These are phyloP conservation scores for Saxidomus purpurata DNA, from an alignment of 1,140 invertebrate species.

Conservation along the genomic window DNA sequence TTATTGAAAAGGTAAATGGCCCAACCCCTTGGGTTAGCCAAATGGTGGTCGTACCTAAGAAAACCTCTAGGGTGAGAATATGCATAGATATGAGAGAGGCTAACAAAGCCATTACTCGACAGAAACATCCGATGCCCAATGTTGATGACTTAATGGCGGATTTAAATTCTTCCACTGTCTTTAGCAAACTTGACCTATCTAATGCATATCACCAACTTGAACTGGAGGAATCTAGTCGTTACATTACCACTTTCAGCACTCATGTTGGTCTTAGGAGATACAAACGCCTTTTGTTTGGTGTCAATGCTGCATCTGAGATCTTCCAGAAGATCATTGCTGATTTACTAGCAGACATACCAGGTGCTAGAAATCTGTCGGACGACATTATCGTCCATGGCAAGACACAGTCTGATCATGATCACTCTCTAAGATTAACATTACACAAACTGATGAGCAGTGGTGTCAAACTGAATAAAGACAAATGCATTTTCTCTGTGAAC, in stretches of 20 bases:
- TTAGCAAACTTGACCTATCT: conserved; percentile 75
- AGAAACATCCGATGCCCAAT: conserved; percentile 76
- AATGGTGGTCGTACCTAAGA: conserved; percentile 76
- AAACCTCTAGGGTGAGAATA: conserved; percentile 68
- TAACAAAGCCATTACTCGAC: conserved; percentile 73
- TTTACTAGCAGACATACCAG: conserved; percentile 62
- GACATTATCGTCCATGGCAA: conserved; percentile 65
- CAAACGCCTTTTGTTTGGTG: conserved; percentile 75
- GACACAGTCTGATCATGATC: conserved; percentile 57
- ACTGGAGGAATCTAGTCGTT: conserved; percentile 72
- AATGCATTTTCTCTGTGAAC: conserved; percentile 62
- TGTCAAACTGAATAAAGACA: conserved; percentile 67
- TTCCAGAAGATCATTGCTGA: conserved; percentile 63
- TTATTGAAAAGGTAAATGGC: conserved; percentile 77
- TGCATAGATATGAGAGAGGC: conserved; percentile 77
- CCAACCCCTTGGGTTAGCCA: conserved; percentile 80
- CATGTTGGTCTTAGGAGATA: conserved; percentile 71
- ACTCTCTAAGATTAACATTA: conserved; percentile 1
- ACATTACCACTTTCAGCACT: conserved; percentile 74
- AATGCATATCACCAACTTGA: conserved; percentile 78
- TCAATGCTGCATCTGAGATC: conserved; percentile 68
- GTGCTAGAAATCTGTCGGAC: conserved; percentile 57
- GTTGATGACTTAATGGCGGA: conserved; percentile 74
- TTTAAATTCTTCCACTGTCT: conserved; percentile 71
- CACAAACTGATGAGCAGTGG: conserved; percentile 33